Evolutionary conservation across 1,140 invertebrate genomes (phyloP).

Genomic region (Stegodyphus dumicola): DNA sequence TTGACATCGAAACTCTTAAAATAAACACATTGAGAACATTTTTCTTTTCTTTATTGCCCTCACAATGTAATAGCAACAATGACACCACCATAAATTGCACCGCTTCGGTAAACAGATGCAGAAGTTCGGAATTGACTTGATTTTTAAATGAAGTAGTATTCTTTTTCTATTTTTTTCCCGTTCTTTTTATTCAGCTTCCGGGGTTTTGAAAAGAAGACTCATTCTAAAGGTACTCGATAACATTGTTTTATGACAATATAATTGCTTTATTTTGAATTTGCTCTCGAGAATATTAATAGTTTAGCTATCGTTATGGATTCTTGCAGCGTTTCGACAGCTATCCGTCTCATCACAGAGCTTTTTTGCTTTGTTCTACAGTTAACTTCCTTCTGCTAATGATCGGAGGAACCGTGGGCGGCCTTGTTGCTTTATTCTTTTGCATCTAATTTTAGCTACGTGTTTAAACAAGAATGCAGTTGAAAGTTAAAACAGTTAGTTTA

Average conservation of each 20-base stretch:
- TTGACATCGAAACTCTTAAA: constrained; percentile 41
- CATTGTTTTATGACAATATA: constrained; percentile 53
- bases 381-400: background rate
- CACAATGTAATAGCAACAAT: constrained; percentile 32
- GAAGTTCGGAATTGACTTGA: constrained; percentile 33
- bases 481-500: too few species aligned
- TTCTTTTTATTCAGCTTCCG: constrained; percentile 20
- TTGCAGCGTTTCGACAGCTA: background rate
- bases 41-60: background rate
- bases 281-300: constrained; percentile 37
- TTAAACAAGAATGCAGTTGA: too few species aligned
- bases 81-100: constrained; percentile 33
- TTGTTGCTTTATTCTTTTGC: too few species aligned
- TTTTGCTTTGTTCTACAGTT: background rate
- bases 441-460: too few species aligned
- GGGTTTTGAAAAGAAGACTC: constrained; percentile 14
- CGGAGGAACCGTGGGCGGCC: too few species aligned
- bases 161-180: constrained; percentile 11
- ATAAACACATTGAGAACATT: constrained; percentile 25
- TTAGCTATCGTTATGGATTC: constrained; percentile 23
- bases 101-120: constrained; percentile 24
- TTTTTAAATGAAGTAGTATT: constrained; percentile 20
- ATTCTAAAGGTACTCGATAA: constrained; percentile 8
- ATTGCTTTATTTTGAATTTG: constrained; percentile 40
- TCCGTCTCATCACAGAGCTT: background rate